These are phyloP conservation scores for Cygnus olor DNA, from an alignment of 2,797 vertebrate genomes.

Conservation along the genomic window DNA sequence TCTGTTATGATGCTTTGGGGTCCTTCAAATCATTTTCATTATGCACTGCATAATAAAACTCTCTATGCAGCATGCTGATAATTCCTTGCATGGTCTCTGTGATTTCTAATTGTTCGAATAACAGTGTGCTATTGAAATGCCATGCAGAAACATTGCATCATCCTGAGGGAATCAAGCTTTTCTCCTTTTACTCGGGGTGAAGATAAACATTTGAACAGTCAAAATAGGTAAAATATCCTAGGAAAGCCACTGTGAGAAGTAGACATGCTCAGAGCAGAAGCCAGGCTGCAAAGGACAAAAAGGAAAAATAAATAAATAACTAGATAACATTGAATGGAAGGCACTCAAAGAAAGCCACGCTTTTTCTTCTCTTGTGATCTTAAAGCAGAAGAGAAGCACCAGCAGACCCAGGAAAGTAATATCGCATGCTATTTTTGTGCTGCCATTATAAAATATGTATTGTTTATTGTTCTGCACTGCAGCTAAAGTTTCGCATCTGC, in stretches of 20 bases:
- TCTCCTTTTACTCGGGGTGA: conserved; percentile 26
- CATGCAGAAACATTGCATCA: conserved; percentile 45
- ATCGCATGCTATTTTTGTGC: conserved; percentile 71
- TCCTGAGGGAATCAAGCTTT: conserved; percentile 61
- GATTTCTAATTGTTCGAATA: conserved; percentile 73
- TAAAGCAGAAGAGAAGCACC: conserved; percentile 63
- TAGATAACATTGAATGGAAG: conserved; percentile 3
- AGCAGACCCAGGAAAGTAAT: conserved; percentile 59
- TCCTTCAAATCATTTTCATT: conserved; percentile 73
- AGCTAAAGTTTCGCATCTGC: conserved; percentile 72
- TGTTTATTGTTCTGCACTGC: conserved; percentile 72
- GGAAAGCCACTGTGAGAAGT: conserved; percentile 34
- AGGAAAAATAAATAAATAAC: conserved; percentile 46
- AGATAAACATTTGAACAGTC: conserved; percentile 68
- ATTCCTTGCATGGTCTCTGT: conserved; percentile 34
- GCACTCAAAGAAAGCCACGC: conserved; percentile 25
- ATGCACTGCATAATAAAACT: conserved; percentile 54
- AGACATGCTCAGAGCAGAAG: background rate
- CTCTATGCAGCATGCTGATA: conserved; percentile 53
- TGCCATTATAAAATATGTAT: conserved; percentile 68
- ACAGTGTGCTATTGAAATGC: conserved; percentile 61
- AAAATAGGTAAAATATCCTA: conserved; percentile 57
- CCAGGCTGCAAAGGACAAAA: conserved; percentile 28
- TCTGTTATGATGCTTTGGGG: conserved; percentile 62
- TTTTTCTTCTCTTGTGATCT: conserved; percentile 69